These are phyloP conservation scores for Suricata suricatta DNA, from an alignment of 2,113 vertebrate genomes.

Conservation along the genomic window DNA sequence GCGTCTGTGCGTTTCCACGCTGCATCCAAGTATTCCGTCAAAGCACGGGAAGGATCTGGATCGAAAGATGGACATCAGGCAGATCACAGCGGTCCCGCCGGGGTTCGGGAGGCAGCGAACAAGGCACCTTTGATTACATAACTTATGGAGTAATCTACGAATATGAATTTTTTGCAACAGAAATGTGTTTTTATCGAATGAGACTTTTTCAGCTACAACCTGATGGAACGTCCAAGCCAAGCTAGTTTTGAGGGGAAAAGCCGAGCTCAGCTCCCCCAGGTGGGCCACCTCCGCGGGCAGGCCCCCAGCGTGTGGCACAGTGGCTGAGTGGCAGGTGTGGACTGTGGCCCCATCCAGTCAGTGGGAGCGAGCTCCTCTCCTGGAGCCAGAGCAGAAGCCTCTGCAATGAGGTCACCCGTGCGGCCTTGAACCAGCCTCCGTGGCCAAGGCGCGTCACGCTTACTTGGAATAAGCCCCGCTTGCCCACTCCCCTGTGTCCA, in stretches of 20 bases:
- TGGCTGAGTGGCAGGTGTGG: not conserved
- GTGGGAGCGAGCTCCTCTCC: not conserved
- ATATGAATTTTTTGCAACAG: not conserved
- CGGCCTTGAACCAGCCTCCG: not conserved
- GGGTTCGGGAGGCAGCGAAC: not conserved
- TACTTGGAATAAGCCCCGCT: not conserved
- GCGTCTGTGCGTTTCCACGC: not conserved
- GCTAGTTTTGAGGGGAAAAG: not conserved
- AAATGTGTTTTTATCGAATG: not conserved
- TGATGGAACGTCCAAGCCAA: not conserved
- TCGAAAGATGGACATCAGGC: not conserved
- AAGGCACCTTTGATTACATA: not conserved
- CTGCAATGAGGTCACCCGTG: not conserved
- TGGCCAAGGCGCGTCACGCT: not conserved
- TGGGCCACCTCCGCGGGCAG: not conserved
- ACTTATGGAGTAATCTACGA: not conserved
- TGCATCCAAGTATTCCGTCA: not conserved
- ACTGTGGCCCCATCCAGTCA: not conserved
- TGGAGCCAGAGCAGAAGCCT: not conserved
- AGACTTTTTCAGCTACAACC: not conserved
- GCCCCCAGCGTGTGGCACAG: not conserved
- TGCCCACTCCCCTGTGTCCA: not conserved
- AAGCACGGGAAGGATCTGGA: not conserved
- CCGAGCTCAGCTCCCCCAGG: rapidly evolving
- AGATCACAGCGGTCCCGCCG: not conserved